Conservation (phyloP, 1,140 invertebrate species). For the Hycleus cichorii region DNA sequence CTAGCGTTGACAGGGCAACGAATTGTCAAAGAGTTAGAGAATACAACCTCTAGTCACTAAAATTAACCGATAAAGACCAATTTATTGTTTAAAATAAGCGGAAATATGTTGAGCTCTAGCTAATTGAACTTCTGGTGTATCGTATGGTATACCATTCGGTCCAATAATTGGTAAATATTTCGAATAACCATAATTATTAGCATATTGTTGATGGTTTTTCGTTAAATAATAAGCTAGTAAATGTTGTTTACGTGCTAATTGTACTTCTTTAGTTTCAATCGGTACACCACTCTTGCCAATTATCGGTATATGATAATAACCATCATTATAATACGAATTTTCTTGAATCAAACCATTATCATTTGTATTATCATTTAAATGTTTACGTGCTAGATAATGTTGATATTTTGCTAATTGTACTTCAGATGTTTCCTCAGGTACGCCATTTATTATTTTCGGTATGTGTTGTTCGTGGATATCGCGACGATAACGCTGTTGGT, state of each 20-base stretch:
- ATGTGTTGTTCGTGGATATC: conserved; percentile 14
- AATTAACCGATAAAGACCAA: no score
- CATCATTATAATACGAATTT: neutral
- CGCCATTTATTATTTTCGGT: conserved; percentile 41
- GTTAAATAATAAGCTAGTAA: conserved; percentile 36
- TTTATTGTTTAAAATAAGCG: no score
- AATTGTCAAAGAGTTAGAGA: no score
- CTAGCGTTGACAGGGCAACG: no score
- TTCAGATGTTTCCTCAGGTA: conserved; percentile 14
- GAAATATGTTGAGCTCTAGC: no score
- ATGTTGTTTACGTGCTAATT: conserved; percentile 51
- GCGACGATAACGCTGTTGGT: neutral
- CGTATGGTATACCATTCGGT: neutral
- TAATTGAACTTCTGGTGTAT: no score
- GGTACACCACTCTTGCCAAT: conserved; percentile 46
- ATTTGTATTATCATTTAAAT: neutral
- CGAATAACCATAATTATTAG: conserved; percentile 3
- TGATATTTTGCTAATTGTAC: conserved; percentile 11
- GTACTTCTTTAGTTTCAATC: conserved; percentile 50
- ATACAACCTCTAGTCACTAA: no score
- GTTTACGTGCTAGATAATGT: conserved; percentile 2
- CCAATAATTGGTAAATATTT: conserved; percentile 5
- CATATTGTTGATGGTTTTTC: neutral
- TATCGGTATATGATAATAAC: conserved; percentile 26
- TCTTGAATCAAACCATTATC: conserved; percentile 3